Percentiles rank a stretch among this genome's conserved stretches.
Evolutionary conservation across 1,140 invertebrate genomes (phyloP).

Genomic region (Pogonus chalceus): DNA sequence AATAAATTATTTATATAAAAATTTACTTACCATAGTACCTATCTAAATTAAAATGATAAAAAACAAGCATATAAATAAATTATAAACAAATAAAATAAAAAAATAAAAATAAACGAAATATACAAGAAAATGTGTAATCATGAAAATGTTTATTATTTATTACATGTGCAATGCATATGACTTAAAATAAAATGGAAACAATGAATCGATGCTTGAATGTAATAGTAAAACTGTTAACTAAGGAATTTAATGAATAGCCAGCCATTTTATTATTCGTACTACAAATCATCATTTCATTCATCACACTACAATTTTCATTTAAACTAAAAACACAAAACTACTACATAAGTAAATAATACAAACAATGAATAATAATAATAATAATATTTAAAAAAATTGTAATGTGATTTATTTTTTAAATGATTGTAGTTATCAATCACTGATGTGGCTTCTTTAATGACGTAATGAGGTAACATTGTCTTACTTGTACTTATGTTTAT

Average conservation of each 20-base stretch:
- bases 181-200: constrained; percentile 45
- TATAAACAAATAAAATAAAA: not conserved
- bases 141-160: constrained; percentile 48
- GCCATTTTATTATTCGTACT: too few relatives aligned
- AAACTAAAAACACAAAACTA: constrained; percentile 28
- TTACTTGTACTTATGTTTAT: constrained; percentile 44
- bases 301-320: constrained; percentile 37
- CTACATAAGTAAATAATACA: constrained; percentile 25
- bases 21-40: too few relatives aligned
- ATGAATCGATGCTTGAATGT: constrained; percentile 40
- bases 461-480: constrained; percentile 46
- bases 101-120: too few relatives aligned
- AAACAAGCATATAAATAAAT: not conserved
- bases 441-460: constrained; percentile 10
- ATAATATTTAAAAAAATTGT: too few relatives aligned
- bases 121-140: constrained; percentile 30
- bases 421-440: not conserved
- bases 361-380: constrained; percentile 13
- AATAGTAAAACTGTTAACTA: constrained; percentile 39
- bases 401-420: too few relatives aligned
- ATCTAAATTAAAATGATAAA: too few relatives aligned
- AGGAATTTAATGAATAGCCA: constrained; percentile 25
- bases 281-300: constrained; percentile 27
- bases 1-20: too few relatives aligned
- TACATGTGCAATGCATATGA: constrained; percentile 39